phyloP scores from a whole-genome alignment of 1,140 invertebrate species.

The Trichonephila clavata region DNA sequence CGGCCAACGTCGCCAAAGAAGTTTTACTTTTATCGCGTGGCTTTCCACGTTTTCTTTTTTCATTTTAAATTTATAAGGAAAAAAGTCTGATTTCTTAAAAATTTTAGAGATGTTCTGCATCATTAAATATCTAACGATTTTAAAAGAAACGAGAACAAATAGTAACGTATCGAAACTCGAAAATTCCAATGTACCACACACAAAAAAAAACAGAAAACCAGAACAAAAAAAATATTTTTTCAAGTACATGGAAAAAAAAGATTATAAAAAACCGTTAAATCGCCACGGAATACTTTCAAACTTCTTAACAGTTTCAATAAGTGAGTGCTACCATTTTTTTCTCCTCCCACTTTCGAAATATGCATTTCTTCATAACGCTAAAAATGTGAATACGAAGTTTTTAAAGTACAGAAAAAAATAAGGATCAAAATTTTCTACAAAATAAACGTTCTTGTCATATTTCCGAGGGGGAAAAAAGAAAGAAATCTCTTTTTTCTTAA shows the following conservation, averaged over 20 bases:
- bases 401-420: background rate
- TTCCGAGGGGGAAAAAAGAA: background rate
- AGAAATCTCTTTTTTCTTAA: background rate
- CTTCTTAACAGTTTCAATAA: background rate
- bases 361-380: background rate
- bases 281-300: background rate
- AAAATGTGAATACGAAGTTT: background rate
- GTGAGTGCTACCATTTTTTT: background rate
- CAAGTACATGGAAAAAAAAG: background rate
- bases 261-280: background rate
- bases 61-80: no score
- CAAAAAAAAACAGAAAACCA: background rate
- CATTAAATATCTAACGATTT: background rate
- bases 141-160: background rate
- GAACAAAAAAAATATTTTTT: background rate
- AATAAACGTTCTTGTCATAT: background rate
- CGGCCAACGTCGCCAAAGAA: no score
- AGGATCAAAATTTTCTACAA: background rate
- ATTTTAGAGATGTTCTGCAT: background rate
- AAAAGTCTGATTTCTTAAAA: no score
- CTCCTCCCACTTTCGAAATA: background rate
- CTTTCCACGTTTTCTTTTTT: no score
- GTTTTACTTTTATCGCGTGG: no score
- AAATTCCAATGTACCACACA: background rate
- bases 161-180: background rate